Base-by-base conservation (phyloP, 2,113 vertebrate genomes). In the Pterocles orientalis region DNA sequence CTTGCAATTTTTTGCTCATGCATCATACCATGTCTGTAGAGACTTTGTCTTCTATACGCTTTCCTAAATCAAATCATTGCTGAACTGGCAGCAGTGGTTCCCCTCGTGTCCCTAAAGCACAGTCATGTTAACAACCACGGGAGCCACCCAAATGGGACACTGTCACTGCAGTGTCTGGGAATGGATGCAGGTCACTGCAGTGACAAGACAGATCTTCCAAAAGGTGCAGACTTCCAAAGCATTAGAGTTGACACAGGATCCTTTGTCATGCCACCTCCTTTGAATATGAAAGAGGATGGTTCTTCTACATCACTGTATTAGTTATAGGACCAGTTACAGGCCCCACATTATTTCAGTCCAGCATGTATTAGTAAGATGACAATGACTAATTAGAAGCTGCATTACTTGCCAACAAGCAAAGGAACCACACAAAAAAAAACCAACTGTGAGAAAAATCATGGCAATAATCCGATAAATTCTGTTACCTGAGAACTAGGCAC, bases 401-500 rank as follows among this genome's bases (percentile, higher is more conserved):
- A 6, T 69, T 47, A 91, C 75, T 50, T 86, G 88, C 86, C 86
- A 88, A 84, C 60, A 93, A 94, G 66, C 65, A 96, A 87, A 94
- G 47, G 66, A 89, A 91, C 50, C 2, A 0, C 60, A 80, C 28
- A 34, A 66, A 82, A 33, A 39, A 43, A 56, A 33, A 88, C n/a
- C n/a, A n/a, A n/a, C n/a, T n/a, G 57, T 0, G 1, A 86, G 69
- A 88, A 69, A 75, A 94, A 80, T 6, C 2, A 57, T 53, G 48
- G 48, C 79, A 89, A 95, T 47, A 89, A 77, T 89, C 41, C 18
- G 53, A 85, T 86, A 91, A 92, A 96, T 89, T 45, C n/a, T 34
- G 76, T 98, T 98, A 99, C 99, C 99, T 99, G 99, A 39, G 99
- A 98, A 66, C 99, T 99, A 95, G 99, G 99, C 62, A 99, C 97